These are phyloP conservation scores for Antennarius striatus DNA, from an alignment of 2,113 vertebrate species.

Conservation along the genomic window DNA sequence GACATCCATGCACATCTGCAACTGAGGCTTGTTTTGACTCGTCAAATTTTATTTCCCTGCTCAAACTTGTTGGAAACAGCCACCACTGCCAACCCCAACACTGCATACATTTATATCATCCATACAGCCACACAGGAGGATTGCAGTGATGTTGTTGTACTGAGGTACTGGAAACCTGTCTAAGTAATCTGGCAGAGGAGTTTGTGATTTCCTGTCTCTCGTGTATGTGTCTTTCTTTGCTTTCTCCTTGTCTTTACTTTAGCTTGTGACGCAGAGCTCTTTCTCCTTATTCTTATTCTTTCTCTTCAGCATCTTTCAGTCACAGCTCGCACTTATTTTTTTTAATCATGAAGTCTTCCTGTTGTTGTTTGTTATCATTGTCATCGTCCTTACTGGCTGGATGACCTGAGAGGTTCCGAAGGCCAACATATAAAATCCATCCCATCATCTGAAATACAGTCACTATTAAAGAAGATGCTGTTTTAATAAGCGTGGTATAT, in stretches of 20 bases:
- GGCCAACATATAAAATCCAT: conserved; percentile 26
- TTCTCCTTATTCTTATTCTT: conserved; percentile 9
- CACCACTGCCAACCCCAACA: conserved; percentile 24
- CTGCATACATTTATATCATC: not conserved
- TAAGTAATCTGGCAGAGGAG: conserved; percentile 15
- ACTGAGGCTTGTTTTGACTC: not conserved
- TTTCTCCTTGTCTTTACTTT: not conserved
- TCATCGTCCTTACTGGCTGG: conserved; percentile 4
- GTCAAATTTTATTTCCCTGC: not conserved
- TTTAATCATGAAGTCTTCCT: conserved; percentile 3
- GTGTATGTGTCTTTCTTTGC: not conserved
- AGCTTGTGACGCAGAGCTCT: not conserved
- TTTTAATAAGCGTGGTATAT: not conserved
- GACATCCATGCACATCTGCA: conserved; percentile 21
- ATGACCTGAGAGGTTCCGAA: conserved; percentile 26
- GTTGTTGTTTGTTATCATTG: conserved; percentile 42
- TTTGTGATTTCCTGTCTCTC: conserved; percentile 1
- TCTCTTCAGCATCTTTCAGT: conserved; percentile 1
- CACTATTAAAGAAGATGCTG: conserved; percentile 20
- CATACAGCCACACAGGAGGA: conserved; percentile 4
- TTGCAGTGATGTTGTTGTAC: not conserved
- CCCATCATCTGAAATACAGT: conserved; percentile 15
- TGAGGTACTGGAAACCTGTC: conserved; percentile 17
- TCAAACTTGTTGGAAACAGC: too few species aligned
- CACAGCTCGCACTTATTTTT: conserved; percentile 11